Base-by-base conservation (phyloP, 2,113 vertebrate species). In the Procavia capensis region DNA sequence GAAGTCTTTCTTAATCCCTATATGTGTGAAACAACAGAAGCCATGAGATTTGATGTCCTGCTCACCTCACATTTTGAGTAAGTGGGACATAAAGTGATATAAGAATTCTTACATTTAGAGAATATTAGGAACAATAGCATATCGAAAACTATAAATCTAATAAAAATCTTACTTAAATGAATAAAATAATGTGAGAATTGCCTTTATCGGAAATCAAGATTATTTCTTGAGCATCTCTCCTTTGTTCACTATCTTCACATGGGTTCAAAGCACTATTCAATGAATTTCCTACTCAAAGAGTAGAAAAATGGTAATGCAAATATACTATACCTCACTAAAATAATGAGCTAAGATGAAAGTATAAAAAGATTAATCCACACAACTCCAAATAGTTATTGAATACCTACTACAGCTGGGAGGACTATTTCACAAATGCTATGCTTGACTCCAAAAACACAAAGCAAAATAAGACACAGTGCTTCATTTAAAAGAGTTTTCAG, bases 231-330 rank as follows among this genome's bases (percentile, higher is more conserved):
- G 9, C 9, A 92, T 31, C 25, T 72, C 59, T 81, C 64, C 17
- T 19, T 80, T 66, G 16, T 43, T 83, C 79, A 90, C 31, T 74
- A 64, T 70, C 66, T 93, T 70, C 45, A 84, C 9, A 47, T 63
- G 47, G 29, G 39, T 89, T 93, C 17, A 81, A 93, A 43, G 17
- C 43, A 78, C 3, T 36, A 29, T 43, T 95, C 29, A 88, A 3
- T 88, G 10, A 70, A 57, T 34, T 87, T 93, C 50, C 41, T 76
- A 86, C 25, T 57, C 90, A 87, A 91, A 78, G 27, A 85, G 86
- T 68, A 91, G 81, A 91, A 72, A 80, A 41, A 80, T 0, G 43
- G 61, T 45, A 74, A 70, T 86, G 14, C 3, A 93, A 59, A 89
- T 92, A 79, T 45, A 63, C 9, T 29, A 64, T 8, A 68, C 13